Percentiles rank a stretch among this genome's conserved stretches.
phyloP scores from a whole-genome alignment of 2,888 invertebrate genomes.

The Aleiodes leptofemur region DNA sequence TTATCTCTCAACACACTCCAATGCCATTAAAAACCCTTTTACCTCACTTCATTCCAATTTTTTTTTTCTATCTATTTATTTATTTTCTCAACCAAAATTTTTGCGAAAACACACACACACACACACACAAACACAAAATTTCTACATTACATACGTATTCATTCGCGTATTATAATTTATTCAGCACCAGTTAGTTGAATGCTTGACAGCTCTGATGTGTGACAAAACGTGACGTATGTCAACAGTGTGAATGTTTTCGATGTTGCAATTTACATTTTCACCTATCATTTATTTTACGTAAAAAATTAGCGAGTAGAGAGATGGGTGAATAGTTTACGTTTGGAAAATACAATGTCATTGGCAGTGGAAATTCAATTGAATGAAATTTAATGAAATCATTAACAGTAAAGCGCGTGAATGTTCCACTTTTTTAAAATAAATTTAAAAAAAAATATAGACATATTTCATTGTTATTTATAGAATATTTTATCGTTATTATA shows the following conservation, averaged over 20 bases:
- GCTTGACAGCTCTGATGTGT: conserved; percentile 69
- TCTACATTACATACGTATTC: conserved; percentile 36
- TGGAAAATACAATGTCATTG: conserved; percentile 13
- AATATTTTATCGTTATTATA: too few species aligned
- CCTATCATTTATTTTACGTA: conserved; percentile 34
- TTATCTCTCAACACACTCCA: conserved; percentile 49
- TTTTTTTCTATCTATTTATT: conserved; percentile 17
- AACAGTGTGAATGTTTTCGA: conserved; percentile 68
- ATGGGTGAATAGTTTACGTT: not conserved
- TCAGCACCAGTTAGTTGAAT: conserved; percentile 68
- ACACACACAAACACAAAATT: not conserved
- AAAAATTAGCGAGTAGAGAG: conserved; percentile 18
- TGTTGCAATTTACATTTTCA: conserved; percentile 33
- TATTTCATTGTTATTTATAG: too few species aligned
- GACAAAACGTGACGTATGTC: conserved; percentile 71
- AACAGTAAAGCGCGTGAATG: too few species aligned
- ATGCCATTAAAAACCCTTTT: conserved; percentile 42
- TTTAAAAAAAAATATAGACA: too few species aligned
- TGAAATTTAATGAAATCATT: conserved; percentile 26
- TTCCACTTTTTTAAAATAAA: too few species aligned
- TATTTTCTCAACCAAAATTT: not conserved
- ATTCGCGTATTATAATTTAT: conserved; percentile 69
- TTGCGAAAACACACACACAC: too few species aligned
- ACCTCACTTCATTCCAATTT: conserved; percentile 30
- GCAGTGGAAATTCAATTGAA: conserved; percentile 42